These are phyloP conservation scores for Dolichallabes microphthalmus DNA, from an alignment of 2,113 vertebrate genomes.

Conservation along the genomic window DNA sequence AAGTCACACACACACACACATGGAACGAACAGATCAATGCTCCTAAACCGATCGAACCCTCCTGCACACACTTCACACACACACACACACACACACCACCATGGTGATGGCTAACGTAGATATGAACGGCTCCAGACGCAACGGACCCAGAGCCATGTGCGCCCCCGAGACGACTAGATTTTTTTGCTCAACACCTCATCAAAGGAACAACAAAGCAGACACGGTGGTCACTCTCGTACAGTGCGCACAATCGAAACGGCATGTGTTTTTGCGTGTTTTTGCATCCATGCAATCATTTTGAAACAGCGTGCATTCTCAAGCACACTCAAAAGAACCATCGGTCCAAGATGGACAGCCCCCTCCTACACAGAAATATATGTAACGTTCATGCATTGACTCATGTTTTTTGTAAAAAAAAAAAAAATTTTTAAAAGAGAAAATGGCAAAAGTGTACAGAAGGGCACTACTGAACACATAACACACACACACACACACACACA, in stretches of 20 bases:
- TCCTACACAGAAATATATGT: slow-evolving; percentile 22
- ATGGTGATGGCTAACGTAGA: neutral
- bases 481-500: neutral
- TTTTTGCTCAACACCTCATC: neutral
- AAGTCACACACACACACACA: neutral
- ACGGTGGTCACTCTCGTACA: slow-evolving; percentile 1
- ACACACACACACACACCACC: no score
- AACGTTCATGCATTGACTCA: slow-evolving; percentile 45
- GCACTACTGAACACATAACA: neutral
- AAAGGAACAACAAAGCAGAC: no score
- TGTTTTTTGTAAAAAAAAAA: neutral
- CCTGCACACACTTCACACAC: neutral
- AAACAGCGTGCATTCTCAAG: slow-evolving; percentile 3
- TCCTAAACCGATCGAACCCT: neutral
- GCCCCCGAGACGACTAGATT: no score
- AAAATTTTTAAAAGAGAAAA: neutral
- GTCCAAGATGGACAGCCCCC: slow-evolving; percentile 44
- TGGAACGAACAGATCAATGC: neutral
- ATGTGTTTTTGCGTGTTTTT: neutral
- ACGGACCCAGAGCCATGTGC: neutral
- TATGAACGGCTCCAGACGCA: neutral
- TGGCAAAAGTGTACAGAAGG: neutral
- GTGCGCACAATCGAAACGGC: neutral
- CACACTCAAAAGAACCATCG: slow-evolving; percentile 15
- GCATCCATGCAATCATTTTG: slow-evolving; percentile 8